Conservation (phyloP, 2,888 invertebrate species). For the Abrostola tripartita region DNA sequence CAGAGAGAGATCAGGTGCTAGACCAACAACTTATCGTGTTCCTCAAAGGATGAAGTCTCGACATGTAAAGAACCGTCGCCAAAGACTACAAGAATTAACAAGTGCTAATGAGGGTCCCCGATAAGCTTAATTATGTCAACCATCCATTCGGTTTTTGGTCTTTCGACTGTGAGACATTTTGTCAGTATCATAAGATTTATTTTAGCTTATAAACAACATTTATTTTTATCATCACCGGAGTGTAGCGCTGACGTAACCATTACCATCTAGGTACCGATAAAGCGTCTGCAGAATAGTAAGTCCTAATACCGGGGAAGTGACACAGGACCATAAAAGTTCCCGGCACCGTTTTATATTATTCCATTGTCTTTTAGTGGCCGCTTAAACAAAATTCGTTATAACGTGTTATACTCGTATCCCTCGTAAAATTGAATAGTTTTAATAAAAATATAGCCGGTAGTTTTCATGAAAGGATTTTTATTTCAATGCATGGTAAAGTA, state of each 20-base stretch:
- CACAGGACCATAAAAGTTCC: constrained; percentile 30
- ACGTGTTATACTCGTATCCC: constrained; percentile 25
- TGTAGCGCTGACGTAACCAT: background rate
- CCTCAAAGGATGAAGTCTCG: too few species aligned
- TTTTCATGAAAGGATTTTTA: background rate
- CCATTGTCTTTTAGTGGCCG: constrained; percentile 24
- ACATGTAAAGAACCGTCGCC: too few species aligned
- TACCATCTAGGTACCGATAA: constrained; percentile 10
- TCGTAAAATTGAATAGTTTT: constrained; percentile 29
- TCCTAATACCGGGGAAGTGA: constrained; percentile 24
- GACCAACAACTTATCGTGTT: too few species aligned
- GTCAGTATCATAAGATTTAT: too few species aligned
- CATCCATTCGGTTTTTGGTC: too few species aligned
- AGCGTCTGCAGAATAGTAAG: constrained; percentile 19
- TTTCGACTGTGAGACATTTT: too few species aligned
- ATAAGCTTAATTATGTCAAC: too few species aligned
- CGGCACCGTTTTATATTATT: constrained; percentile 35
- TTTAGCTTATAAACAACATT: too few species aligned
- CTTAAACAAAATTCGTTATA: constrained; percentile 24
- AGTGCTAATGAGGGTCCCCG: too few species aligned
- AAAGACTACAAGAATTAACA: too few species aligned
- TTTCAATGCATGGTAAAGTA: too few species aligned
- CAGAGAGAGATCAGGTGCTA: too few species aligned
- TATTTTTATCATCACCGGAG: background rate
- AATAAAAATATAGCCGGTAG: constrained; percentile 23